phyloP scores from a whole-genome alignment of 2,888 invertebrate species.

The Spodoptera littoralis region DNA sequence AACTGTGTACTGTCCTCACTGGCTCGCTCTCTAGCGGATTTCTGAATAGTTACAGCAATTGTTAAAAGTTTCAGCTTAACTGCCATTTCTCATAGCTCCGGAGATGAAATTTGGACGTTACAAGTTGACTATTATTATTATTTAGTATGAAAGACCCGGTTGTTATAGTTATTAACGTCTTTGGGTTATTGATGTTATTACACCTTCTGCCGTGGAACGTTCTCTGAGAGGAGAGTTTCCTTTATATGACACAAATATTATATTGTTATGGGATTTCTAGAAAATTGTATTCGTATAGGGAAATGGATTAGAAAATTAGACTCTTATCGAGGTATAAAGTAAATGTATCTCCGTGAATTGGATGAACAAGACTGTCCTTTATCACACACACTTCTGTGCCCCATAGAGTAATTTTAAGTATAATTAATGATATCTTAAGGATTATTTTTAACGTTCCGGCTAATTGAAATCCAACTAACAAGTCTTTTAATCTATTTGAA shows the following conservation, averaged over 20 bases:
- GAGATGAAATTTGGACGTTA: conserved; percentile 63
- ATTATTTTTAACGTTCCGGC: too few relatives aligned
- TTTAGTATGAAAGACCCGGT: conserved; percentile 53
- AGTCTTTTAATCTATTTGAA: too few relatives aligned
- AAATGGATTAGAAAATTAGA: too few relatives aligned
- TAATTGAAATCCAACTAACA: too few relatives aligned
- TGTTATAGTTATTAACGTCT: conserved; percentile 42
- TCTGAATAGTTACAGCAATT: conserved; percentile 61
- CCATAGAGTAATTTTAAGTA: too few relatives aligned
- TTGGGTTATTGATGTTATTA: conserved; percentile 48
- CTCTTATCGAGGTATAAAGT: too few relatives aligned
- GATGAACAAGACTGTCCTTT: too few relatives aligned
- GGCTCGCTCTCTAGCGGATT: conserved; percentile 45
- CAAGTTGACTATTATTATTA: conserved; percentile 58
- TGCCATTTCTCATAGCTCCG: conserved; percentile 62
- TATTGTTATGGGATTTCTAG: not conserved
- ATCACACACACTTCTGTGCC: too few relatives aligned
- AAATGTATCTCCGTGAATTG: too few relatives aligned
- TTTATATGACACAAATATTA: conserved; percentile 2
- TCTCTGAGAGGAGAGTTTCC: conserved; percentile 8
- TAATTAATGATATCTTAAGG: too few relatives aligned
- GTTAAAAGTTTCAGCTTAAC: conserved; percentile 62
- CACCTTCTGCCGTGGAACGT: conserved; percentile 15
- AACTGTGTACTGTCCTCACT: conserved; percentile 21
- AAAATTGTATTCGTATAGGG: not conserved